Base-by-base conservation (phyloP, 2,888 invertebrate species). In the Cephus sareptanus region DNA sequence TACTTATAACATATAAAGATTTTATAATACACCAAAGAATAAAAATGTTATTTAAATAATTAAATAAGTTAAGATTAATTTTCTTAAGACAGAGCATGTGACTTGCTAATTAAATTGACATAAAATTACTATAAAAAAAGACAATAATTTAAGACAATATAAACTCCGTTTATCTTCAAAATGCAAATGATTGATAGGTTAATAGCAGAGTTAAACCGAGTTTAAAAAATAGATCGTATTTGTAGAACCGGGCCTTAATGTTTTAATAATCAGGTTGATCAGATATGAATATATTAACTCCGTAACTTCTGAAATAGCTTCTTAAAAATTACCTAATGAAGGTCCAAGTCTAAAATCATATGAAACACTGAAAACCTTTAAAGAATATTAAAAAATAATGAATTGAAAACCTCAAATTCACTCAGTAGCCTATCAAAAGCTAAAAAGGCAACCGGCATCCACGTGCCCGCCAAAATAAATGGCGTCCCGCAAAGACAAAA, bases 401-500 rank as follows among this genome's bases (percentile, higher is more conserved):
- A 23, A 56, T 9, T 23, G 23, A 56, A 56, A 56, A 23, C 56
- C 6, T 56, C 23, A 56, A 56, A 56, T 56, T 56, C 56, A 56
- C 23, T 9, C 56, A 56, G 2, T 23, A 23, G 23, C 2, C 23
- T 15, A 23, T 56, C 56, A 23, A 56, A 56, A 23, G 2, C 15
- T 56, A 23, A 0, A 56, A 56, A 56, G 23, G 15, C 9, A 34
- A 56, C 56, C 73, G 69, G 83, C 82, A 80, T 85, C 85, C 89
- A 90, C 90, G 90, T 90, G 90, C 89, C 89, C 90, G 90, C 90
- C 90, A 90, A 90, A 89, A 88, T 79, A 85, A 87, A 85, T 87
- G 88, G 88, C 89, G 89, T 88, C 89, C 82, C 82, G 85, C 82
- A 80, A 74, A 78, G 83, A 81, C 82, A 80, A 79, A 77, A 80